Evolutionary conservation across 2,113 vertebrate genomes (phyloP).

Genomic region (Neopipo cinnamomea): DNA sequence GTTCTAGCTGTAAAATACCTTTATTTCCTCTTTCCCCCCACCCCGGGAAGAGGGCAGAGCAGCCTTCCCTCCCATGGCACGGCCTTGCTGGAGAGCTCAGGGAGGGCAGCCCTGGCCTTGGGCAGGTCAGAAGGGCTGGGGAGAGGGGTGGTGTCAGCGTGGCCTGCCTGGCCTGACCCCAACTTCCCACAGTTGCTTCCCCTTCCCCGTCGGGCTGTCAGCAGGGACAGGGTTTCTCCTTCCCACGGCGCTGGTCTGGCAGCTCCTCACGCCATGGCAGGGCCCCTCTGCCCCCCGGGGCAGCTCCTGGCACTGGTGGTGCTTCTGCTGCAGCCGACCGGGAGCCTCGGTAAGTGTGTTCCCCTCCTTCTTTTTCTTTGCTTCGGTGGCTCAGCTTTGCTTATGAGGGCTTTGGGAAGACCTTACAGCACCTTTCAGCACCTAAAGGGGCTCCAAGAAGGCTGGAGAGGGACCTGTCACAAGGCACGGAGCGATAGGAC

Average conservation of each 20-base stretch:
- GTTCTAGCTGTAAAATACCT: background rate
- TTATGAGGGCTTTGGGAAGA: background rate
- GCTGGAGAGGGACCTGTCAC: background rate
- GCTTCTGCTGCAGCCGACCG: background rate
- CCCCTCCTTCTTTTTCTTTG: background rate
- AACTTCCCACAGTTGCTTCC: slow-evolving; percentile 14
- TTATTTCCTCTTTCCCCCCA: accelerated
- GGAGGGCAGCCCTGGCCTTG: background rate
- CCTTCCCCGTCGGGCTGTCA: background rate
- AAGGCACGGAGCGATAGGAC: background rate
- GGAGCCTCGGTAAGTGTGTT: background rate
- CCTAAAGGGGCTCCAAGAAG: background rate
- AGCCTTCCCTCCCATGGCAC: background rate
- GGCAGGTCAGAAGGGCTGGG: background rate
- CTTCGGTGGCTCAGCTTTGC: background rate
- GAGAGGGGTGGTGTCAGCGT: background rate
- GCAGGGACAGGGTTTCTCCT: background rate
- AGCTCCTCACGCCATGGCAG: background rate
- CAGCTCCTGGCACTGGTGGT: background rate
- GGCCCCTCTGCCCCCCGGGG: background rate
- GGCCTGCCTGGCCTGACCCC: background rate
- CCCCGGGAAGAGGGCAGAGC: background rate
- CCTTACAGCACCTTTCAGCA: accelerated
- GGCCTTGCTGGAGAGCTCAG: background rate
- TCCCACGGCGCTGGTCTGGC: accelerated